A percentile compares a stretch with the other conserved stretches of the same genome.
These are phyloP conservation scores for Alfaro cultratus DNA, from an alignment of 2,797 vertebrate species.

Conservation along the genomic window DNA sequence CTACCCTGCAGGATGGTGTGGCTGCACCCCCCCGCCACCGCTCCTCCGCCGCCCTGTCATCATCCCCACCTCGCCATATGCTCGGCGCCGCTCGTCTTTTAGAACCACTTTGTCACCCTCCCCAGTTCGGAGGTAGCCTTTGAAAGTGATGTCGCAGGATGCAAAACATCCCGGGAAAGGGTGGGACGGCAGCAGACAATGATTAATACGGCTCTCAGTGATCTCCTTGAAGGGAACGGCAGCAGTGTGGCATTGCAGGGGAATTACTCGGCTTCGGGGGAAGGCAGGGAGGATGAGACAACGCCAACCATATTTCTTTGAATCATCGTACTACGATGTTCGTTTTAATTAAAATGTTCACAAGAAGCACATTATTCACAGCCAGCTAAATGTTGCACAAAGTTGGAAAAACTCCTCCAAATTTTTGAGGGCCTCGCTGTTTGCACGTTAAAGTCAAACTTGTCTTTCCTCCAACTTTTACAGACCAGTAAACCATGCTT, in stretches of 20 bases:
- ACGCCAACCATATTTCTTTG: slow-evolving; percentile 50
- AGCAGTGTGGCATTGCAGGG: slow-evolving; percentile 43
- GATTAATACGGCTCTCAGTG: slow-evolving; percentile 68
- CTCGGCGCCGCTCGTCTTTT: slow-evolving; percentile 47
- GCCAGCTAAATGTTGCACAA: slow-evolving; percentile 40
- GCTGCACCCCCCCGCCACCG: neutral
- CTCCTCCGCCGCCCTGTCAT: neutral
- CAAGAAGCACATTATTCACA: slow-evolving; percentile 69
- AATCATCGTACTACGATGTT: slow-evolving; percentile 52
- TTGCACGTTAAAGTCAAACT: neutral
- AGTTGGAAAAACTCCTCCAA: slow-evolving; percentile 46
- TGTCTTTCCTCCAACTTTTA: neutral
- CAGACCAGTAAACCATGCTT: neutral
- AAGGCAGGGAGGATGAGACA: slow-evolving; percentile 4
- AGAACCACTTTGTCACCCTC: slow-evolving; percentile 70
- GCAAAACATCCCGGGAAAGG: slow-evolving; percentile 64
- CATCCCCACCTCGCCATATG: slow-evolving; percentile 48
- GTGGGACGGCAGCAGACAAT: slow-evolving; percentile 69
- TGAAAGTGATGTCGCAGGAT: slow-evolving; percentile 64
- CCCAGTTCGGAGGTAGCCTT: slow-evolving; percentile 57
- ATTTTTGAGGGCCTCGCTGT: slow-evolving; percentile 36
- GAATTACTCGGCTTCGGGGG: slow-evolving; percentile 55
- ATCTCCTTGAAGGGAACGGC: slow-evolving; percentile 68
- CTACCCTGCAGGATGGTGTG: slow-evolving; percentile 27
- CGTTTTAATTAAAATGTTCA: slow-evolving; percentile 72